Base-by-base conservation (phyloP, 2,113 vertebrate species). In the Mola mola region DNA sequence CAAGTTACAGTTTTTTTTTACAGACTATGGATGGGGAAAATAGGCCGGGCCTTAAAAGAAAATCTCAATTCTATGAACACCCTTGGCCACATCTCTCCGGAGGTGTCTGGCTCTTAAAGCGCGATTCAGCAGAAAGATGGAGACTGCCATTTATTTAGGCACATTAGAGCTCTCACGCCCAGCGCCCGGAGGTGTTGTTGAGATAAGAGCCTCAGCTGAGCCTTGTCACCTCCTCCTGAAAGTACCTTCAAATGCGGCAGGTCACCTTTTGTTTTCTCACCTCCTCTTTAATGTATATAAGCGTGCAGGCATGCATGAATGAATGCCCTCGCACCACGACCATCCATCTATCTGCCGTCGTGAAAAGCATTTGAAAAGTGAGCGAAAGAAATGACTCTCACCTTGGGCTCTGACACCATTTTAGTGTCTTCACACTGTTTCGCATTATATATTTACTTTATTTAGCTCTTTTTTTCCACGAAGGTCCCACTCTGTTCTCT, bases 291-390 rank as follows among this genome's bases (percentile, higher is more conserved):
- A 51, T 51, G 71, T 53, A 72, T 61, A 59, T 61, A 40, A 2
- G 34, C 40, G 40, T 37, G 62, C 56, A 29, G 34, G 76, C 61
- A 69, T 42, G 74, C 63, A 79, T 79, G 51, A 59, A 78, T 81
- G 48, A 56, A 19, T 50, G 68, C 53, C 72, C 52, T 75, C 56
- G 53, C 63, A 29, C 57, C 52, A 11, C 19, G 13, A 34, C 59
- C 4, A 11, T 33, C 44, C 52, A 26, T 20, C 44, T 42, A 20
- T 43, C 58, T 79, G 31, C 52, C 61, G 87, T 74, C 81, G 81
- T 82, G 87, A 90, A 91, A 92, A 92, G 92, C 85, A 55, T 85
- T 80, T 81, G 73, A 84, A 87, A 81, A 81, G 66, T 29, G 34
- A 82, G 65, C 31, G 47, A 67, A 76, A 47, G 69, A 77, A 58